phyloP scores from a whole-genome alignment of 1,140 invertebrate species.

The Teleogryllus occipitalis region DNA sequence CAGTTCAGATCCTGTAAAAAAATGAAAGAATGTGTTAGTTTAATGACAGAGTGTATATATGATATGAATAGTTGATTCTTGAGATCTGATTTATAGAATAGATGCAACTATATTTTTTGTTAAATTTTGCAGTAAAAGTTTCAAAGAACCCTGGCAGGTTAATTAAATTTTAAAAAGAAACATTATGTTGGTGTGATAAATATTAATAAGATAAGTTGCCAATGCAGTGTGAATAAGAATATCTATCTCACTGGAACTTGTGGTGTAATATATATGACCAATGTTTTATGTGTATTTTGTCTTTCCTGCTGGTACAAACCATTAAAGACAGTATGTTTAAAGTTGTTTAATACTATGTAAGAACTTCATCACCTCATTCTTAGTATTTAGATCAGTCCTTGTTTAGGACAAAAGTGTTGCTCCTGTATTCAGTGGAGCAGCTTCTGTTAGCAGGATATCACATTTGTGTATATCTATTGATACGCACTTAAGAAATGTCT shows the following conservation, averaged over 20 bases:
- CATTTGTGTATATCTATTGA: background rate
- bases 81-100: slow-evolving; percentile 5
- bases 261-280: no score
- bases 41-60: background rate
- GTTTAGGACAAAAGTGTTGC: background rate
- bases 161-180: background rate
- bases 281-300: no score
- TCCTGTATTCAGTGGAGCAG: background rate
- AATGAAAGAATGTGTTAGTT: background rate
- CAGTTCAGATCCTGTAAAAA: background rate
- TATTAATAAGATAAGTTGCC: background rate
- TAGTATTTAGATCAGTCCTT: background rate
- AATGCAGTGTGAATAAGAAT: background rate
- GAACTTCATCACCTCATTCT: background rate
- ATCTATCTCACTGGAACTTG: no score
- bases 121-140: background rate
- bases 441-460: background rate
- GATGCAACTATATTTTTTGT: background rate
- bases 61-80: background rate
- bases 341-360: no score
- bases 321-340: no score
- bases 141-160: background rate
- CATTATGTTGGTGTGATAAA: background rate
- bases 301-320: no score
- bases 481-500: background rate